Evolutionary conservation across 2,888 invertebrate genomes (phyloP), one percentile per base, ranked within the genome.

Genomic region (Patella caerulea): DNA sequence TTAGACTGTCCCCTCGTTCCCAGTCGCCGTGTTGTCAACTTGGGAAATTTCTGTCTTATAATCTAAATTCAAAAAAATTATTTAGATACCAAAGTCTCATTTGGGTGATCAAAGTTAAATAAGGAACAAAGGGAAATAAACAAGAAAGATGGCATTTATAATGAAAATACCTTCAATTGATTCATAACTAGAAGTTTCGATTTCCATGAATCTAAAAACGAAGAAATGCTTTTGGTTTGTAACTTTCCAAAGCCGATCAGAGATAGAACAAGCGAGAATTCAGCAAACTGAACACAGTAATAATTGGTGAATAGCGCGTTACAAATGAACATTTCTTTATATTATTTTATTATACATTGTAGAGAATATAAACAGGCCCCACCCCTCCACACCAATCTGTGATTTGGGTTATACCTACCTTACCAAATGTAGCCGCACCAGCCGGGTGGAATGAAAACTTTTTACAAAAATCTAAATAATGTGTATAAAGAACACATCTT

Each of bases 1-100:
- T 92, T 92, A 9, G 92, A 92, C 77, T 92, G 92, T 9, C 92
- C 92, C 53, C 92, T 81, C 2, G 92, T 92, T n/a, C 92, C 92
- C 5, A 92, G 85, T 54, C 92, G 83, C 65, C 92, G 83, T 3
- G 92, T 92, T 0, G 92, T 91, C 19, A 92, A 85, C 73, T 91
- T 87, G 0, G 91, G 91, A 83, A 92, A 92, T 74, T 90, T 90
- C 78, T 90, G 91, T 19, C 92, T 85, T 19, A 92, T 91, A 4
- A 91, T 87, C 92, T 92, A 85, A 12, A 80, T 78, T n/a, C 45
- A 54, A n/a, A 65, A 34, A 17, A 45, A 45, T 45, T 45, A 45
- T 45, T 45, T 9, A 45, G 5, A 45, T 45, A 45, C 9, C 45
- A 45, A 45, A 7, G 45, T 45, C 4, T 45, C 7, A 4, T 45